Evolutionary conservation across 2,113 vertebrate species (phyloP).

Genomic region (Gadus macrocephalus): DNA sequence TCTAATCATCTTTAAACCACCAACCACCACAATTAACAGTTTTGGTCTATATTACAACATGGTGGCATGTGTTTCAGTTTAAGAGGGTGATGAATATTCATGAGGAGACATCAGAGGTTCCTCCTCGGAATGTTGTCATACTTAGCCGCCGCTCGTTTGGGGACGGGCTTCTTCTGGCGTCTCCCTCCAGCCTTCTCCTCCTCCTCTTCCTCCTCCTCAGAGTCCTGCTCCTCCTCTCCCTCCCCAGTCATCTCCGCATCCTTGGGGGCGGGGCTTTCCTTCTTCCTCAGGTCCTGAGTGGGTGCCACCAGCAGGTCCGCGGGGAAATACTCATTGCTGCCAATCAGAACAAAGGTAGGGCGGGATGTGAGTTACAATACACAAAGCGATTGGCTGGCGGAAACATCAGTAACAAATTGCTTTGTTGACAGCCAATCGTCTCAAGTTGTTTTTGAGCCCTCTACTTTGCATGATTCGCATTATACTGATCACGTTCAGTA

Average conservation of each 20-base stretch:
- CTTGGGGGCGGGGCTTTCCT: slow-evolving; percentile 35
- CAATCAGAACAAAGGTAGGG: neutral
- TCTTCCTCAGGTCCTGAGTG: slow-evolving; percentile 82
- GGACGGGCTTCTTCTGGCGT: slow-evolving; percentile 70
- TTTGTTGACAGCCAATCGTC: too few species aligned
- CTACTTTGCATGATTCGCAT: too few species aligned
- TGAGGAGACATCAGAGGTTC: too few species aligned
- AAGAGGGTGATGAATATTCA: too few species aligned
- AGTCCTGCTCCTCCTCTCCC: slow-evolving; percentile 56
- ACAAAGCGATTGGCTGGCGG: too few species aligned
- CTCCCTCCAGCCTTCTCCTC: slow-evolving; percentile 39
- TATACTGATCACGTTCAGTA: too few species aligned
- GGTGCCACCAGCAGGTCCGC: slow-evolving; percentile 87
- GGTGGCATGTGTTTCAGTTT: too few species aligned
- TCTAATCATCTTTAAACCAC: too few species aligned
- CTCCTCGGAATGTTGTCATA: slow-evolving; percentile 53
- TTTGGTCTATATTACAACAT: too few species aligned
- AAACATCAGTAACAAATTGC: too few species aligned
- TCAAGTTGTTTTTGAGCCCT: too few species aligned
- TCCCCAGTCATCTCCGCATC: slow-evolving; percentile 34
- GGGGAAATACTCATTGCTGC: slow-evolving; percentile 91
- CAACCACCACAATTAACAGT: too few species aligned
- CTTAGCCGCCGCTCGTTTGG: slow-evolving; percentile 88
- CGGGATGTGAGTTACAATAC: neutral
- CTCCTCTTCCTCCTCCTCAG: slow-evolving; percentile 47